A percentile compares a stretch with the other conserved stretches of the same genome.
These are phyloP conservation scores for Lasioglossum morio DNA, from an alignment of 2,888 invertebrate species.

Conservation along the genomic window DNA sequence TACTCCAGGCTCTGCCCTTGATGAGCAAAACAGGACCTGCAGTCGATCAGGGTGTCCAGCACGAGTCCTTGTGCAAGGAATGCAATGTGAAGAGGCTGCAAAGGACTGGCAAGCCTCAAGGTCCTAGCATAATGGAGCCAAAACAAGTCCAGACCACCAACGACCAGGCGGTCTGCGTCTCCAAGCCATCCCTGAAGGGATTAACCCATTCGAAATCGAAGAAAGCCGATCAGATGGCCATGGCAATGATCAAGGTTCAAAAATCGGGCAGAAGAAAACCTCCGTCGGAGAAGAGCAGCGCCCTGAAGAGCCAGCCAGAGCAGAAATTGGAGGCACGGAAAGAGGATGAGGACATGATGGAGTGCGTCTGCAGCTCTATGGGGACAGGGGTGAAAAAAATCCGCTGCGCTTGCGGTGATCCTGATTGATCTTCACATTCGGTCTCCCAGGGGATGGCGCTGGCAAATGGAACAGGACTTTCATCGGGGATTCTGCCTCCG, in stretches of 20 bases:
- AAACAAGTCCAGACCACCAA: constrained; percentile 23
- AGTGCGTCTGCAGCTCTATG: constrained; percentile 50
- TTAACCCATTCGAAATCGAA: background rate
- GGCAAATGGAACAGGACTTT: background rate
- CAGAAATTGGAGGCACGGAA: background rate
- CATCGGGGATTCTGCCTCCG: background rate
- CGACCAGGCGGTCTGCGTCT: constrained; percentile 20
- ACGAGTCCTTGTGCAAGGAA: constrained; percentile 37
- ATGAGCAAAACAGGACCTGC: background rate
- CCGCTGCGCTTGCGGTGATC: constrained; percentile 56
- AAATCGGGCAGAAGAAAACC: constrained; percentile 5
- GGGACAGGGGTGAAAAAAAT: constrained; percentile 14
- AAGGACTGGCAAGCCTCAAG: background rate
- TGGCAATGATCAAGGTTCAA: constrained; percentile 52
- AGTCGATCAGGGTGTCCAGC: constrained; percentile 6
- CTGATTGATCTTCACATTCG: constrained; percentile 38
- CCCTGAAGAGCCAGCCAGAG: background rate
- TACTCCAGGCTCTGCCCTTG: background rate
- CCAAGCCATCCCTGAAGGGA: background rate
- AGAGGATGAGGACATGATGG: background rate
- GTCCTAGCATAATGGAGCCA: background rate
- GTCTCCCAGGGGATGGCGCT: background rate
- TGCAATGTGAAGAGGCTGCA: constrained; percentile 35
- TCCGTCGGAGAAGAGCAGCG: background rate
- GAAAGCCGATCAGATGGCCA: constrained; percentile 68